These are phyloP conservation scores for Lepisosteus osseus DNA, from an alignment of 2,113 vertebrate genomes.

Conservation along the genomic window DNA sequence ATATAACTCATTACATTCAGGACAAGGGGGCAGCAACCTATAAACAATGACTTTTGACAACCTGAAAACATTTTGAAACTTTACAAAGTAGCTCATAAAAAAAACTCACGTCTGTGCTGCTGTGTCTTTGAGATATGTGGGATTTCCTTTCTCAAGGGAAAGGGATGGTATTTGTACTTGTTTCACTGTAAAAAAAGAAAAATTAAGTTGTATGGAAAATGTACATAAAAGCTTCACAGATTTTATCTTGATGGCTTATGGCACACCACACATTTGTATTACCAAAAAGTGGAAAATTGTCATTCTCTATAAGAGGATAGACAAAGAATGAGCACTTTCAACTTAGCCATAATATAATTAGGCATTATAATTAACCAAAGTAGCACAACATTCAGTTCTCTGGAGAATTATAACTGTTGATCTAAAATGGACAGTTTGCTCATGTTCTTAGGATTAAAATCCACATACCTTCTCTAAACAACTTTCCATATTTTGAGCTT, in stretches of 20 bases:
- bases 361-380: too few species aligned
- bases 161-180: too few species aligned
- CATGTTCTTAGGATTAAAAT: neutral
- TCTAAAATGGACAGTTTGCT: neutral
- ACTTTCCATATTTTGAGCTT: conserved; percentile 27
- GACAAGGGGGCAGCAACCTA: conserved; percentile 17
- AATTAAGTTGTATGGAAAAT: neutral
- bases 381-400: neutral
- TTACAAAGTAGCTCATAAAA: too few species aligned
- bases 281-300: neutral
- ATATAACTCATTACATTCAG: neutral
- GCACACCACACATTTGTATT: neutral
- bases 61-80: conserved; percentile 8
- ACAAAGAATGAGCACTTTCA: too few species aligned
- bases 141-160: too few species aligned
- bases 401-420: neutral
- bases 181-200: too few species aligned
- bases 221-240: neutral
- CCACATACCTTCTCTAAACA: conserved; percentile 20
- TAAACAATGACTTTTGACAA: conserved; percentile 22
- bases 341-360: too few species aligned
- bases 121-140: too few species aligned
- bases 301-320: too few species aligned
- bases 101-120: too few species aligned
- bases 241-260: neutral